Conservation (phyloP, 2,113 vertebrate genomes). For the Lycocorax pyrrhopterus region DNA sequence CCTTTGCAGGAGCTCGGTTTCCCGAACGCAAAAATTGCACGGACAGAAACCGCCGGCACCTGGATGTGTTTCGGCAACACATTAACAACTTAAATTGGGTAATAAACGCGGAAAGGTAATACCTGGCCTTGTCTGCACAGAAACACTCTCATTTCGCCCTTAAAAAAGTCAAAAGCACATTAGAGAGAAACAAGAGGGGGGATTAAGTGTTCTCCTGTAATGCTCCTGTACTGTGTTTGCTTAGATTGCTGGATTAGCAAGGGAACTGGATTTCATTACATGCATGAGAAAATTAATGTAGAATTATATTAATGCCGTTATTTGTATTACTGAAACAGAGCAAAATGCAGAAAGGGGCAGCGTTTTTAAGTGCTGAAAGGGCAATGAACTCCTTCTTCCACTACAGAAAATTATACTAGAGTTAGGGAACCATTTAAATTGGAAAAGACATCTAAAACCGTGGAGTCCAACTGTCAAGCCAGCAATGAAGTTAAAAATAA, state of each 20-base stretch:
- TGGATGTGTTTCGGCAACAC: rapidly evolving
- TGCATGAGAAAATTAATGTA: neutral
- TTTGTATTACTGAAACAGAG: neutral
- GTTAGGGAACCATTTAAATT: neutral
- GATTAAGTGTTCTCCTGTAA: neutral
- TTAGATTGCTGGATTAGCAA: neutral
- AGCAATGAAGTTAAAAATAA: neutral
- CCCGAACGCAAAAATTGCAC: rapidly evolving
- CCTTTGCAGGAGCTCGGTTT: neutral
- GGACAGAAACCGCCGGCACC: neutral
- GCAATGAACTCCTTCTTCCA: neutral
- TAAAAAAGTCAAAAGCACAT: neutral
- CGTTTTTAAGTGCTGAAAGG: neutral
- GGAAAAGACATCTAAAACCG: neutral
- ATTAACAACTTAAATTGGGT: neutral
- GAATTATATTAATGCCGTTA: neutral
- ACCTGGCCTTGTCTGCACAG: neutral
- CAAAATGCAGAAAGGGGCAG: neutral
- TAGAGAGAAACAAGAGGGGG: neutral
- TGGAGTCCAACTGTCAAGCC: neutral
- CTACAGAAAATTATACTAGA: neutral
- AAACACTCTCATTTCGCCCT: neutral
- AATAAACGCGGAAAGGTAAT: neutral
- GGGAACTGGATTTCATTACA: neutral
- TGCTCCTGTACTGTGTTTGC: neutral